These are phyloP conservation scores for Megaceryle torquata DNA, from an alignment of 2,113 vertebrate species.

Conservation along the genomic window DNA sequence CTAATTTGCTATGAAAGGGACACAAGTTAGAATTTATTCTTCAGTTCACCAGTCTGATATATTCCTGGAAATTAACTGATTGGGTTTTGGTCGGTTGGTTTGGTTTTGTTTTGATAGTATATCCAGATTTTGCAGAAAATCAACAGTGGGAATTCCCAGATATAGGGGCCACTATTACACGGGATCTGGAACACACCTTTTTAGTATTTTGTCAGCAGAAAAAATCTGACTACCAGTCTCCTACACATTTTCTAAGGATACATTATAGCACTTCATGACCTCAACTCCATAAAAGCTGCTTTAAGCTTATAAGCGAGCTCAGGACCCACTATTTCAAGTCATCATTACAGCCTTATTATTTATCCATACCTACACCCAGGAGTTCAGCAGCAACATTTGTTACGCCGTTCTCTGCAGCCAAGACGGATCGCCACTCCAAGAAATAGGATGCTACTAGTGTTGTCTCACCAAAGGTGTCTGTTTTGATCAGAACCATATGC, in stretches of 20 bases:
- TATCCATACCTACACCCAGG: slow-evolving; percentile 90
- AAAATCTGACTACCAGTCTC: not conserved
- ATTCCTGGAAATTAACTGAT: not conserved
- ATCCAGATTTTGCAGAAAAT: not conserved
- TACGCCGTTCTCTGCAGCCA: slow-evolving; percentile 82
- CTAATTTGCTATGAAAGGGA: not conserved
- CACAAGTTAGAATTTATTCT: not conserved
- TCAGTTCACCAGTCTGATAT: not conserved
- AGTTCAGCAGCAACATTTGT: slow-evolving; percentile 87
- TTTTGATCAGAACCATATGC: slow-evolving; percentile 93
- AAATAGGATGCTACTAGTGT: slow-evolving; percentile 91
- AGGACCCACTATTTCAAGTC: not conserved
- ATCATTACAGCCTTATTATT: not conserved
- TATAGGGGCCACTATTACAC: not conserved
- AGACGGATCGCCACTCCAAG: slow-evolving; percentile 91
- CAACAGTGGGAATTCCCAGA: not conserved
- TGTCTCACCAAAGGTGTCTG: slow-evolving; percentile 87
- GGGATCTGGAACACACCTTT: not conserved
- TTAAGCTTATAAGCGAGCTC: not conserved
- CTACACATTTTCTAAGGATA: not conserved
- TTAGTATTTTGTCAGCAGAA: not conserved
- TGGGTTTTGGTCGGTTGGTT: not conserved
- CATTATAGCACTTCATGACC: not conserved
- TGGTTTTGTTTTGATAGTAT: not conserved
- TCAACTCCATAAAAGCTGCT: not conserved